Percentiles rank a stretch among this genome's conserved stretches.
Conservation (phyloP, 2,797 vertebrate species). For the Enteromius treurensis region DNA sequence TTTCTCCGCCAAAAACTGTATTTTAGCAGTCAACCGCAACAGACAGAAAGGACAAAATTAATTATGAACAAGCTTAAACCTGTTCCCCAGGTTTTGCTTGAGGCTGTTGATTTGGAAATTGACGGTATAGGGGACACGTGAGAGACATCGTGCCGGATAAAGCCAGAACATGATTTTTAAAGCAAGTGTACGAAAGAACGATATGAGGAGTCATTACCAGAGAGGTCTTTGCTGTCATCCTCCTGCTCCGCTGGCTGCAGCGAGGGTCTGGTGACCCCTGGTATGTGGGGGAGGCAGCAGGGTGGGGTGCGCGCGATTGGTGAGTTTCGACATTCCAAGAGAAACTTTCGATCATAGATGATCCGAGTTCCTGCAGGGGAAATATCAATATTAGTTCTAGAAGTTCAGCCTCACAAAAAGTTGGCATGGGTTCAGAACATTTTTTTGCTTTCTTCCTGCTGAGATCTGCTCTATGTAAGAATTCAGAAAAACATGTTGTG, state of each 20-base stretch:
- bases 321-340: slow-evolving; percentile 90
- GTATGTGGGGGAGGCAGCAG: slow-evolving; percentile 80
- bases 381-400: not conserved
- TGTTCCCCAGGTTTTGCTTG: slow-evolving; percentile 25
- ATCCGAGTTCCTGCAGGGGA: slow-evolving; percentile 86
- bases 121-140: not conserved
- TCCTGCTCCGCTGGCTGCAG: slow-evolving; percentile 77
- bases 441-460: not conserved
- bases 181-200: not conserved
- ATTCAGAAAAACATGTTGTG: slow-evolving; percentile 53
- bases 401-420: not conserved
- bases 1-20: not conserved
- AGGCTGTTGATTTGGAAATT: slow-evolving; percentile 3
- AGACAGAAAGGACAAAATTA: slow-evolving; percentile 3
- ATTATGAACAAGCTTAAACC: slow-evolving; percentile 22
- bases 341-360: slow-evolving; percentile 92
- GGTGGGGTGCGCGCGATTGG: slow-evolving; percentile 79
- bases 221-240: slow-evolving; percentile 75
- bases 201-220: slow-evolving; percentile 62
- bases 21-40: not conserved
- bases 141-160: not conserved
- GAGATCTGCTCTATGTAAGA: not conserved
- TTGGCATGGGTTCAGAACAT: slow-evolving; percentile 7
- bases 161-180: not conserved
- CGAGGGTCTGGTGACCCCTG: slow-evolving; percentile 75